phyloP scores from a whole-genome alignment of 2,888 invertebrate species.

The Acleris literana region DNA sequence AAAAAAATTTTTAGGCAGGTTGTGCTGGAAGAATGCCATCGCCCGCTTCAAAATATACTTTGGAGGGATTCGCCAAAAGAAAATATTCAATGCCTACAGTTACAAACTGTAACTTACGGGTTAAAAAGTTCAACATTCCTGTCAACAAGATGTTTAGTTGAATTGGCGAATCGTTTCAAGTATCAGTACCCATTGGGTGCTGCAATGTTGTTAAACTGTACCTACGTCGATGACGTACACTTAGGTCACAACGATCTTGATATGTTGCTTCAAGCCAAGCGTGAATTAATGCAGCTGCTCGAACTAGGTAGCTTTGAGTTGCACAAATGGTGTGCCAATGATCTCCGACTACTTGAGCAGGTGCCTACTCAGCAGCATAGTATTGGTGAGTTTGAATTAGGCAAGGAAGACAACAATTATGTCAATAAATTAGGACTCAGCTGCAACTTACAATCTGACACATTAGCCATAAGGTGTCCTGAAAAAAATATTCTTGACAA shows the following conservation, averaged over 20 bases:
- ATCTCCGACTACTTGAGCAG: not conserved
- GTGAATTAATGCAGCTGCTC: slow-evolving; percentile 26
- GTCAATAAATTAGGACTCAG: slow-evolving; percentile 1
- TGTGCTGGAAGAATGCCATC: slow-evolving; percentile 13
- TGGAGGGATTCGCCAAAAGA: slow-evolving; percentile 37
- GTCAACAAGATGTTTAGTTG: slow-evolving; percentile 38
- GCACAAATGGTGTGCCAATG: slow-evolving; percentile 36
- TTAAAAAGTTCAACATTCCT: slow-evolving; percentile 38
- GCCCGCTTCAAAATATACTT: slow-evolving; percentile 41
- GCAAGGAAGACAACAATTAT: not conserved
- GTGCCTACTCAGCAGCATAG: slow-evolving; percentile 1
- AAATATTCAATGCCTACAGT: slow-evolving; percentile 33
- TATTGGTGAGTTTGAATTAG: slow-evolving; percentile 1
- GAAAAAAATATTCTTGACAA: not conserved
- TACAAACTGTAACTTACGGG: slow-evolving; percentile 42
- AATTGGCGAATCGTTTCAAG: slow-evolving; percentile 31
- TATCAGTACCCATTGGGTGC: slow-evolving; percentile 27
- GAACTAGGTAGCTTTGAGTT: slow-evolving; percentile 32
- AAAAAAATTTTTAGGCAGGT: slow-evolving; percentile 41
- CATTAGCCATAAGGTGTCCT: not conserved
- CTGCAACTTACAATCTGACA: not conserved
- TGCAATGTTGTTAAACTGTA: slow-evolving; percentile 30
- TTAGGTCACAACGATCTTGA: slow-evolving; percentile 12
- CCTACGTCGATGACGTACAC: slow-evolving; percentile 36
- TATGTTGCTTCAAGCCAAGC: slow-evolving; percentile 26